A percentile compares a stretch with the other conserved stretches of the same genome.
phyloP scores from a whole-genome alignment of 2,797 vertebrate genomes.

The Trachurus trachurus region DNA sequence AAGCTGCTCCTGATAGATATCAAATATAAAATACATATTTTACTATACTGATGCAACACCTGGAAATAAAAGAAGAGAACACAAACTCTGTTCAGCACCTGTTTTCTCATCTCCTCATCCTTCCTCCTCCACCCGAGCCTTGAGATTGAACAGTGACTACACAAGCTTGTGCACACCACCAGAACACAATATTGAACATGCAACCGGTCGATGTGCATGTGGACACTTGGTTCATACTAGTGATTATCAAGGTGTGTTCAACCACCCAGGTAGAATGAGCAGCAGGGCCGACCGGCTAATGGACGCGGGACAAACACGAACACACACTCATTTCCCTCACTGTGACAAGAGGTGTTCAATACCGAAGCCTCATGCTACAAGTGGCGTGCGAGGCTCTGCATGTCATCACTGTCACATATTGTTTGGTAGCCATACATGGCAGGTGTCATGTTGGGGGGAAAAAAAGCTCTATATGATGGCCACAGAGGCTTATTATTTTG shows the following conservation, averaged over 20 bases:
- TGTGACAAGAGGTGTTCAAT: conserved; percentile 22
- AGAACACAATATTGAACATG: conserved; percentile 23
- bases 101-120: not conserved
- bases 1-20: not conserved
- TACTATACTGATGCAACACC: not conserved
- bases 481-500: not conserved
- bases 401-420: not conserved
- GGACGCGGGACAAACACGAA: conserved; percentile 28
- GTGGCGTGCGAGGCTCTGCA: not conserved
- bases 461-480: no score
- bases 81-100: not conserved
- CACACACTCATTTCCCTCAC: conserved; percentile 17
- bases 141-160: not conserved
- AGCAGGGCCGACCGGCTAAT: conserved; percentile 3
- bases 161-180: conserved; percentile 9
- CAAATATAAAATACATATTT: not conserved
- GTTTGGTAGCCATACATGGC: conserved; percentile 14
- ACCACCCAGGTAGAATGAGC: conserved; percentile 25
- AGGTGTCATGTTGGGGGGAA: not conserved
- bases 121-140: not conserved
- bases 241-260: conserved; percentile 51
- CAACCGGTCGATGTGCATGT: conserved; percentile 22
- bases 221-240: not conserved
- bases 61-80: not conserved
- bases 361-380: conserved; percentile 5